Evolutionary conservation across 2,113 vertebrate species (phyloP).

Genomic region (Mustelus asterias): DNA sequence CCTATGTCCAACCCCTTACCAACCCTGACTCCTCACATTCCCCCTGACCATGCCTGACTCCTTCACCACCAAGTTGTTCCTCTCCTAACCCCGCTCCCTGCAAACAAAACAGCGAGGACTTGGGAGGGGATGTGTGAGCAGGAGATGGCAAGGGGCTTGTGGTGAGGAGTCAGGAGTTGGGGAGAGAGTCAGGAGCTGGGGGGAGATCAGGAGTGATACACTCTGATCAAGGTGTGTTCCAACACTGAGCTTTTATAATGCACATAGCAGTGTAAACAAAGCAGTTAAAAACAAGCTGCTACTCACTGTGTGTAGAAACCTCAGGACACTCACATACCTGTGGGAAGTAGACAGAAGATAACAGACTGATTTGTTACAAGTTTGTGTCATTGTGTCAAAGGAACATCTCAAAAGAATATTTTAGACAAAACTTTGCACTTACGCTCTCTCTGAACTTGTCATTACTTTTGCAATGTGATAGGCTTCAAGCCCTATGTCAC

Average conservation of each 20-base stretch:
- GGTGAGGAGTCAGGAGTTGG: not conserved
- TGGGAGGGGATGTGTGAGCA: not conserved
- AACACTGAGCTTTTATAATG: not conserved
- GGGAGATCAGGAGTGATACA: not conserved
- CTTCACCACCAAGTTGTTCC: too few relatives aligned
- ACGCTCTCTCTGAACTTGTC: conserved; percentile 78
- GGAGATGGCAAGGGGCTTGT: not conserved
- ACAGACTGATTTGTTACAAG: not conserved
- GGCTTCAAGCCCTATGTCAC: conserved; percentile 74
- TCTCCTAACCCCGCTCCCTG: too few relatives aligned
- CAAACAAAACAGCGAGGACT: not conserved
- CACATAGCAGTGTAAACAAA: not conserved
- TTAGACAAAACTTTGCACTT: conserved; percentile 54
- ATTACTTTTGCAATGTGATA: conserved; percentile 74
- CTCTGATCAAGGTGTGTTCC: not conserved
- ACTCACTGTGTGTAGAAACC: conserved; percentile 68
- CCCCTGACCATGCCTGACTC: too few relatives aligned
- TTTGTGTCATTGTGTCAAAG: not conserved
- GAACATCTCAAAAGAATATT: not conserved
- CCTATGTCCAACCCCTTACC: too few relatives aligned
- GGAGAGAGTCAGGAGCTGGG: not conserved
- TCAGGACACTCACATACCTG: conserved; percentile 79
- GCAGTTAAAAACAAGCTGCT: not conserved
- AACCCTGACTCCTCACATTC: too few relatives aligned
- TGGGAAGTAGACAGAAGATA: conserved; percentile 46